Evolutionary conservation across 2,113 vertebrate species (phyloP).

Genomic region (Microtus ochrogaster): DNA sequence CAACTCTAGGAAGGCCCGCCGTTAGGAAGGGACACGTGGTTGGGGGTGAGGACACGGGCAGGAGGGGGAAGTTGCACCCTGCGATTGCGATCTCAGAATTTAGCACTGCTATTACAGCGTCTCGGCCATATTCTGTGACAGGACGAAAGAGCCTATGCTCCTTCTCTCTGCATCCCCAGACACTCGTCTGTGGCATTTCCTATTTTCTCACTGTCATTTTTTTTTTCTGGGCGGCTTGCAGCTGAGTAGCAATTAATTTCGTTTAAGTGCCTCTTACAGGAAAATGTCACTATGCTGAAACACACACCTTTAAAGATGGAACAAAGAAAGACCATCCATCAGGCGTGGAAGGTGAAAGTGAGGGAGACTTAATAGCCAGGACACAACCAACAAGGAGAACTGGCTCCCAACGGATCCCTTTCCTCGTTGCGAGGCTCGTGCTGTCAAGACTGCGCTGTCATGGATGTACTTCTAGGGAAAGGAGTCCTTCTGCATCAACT

Average conservation of each 20-base stretch:
- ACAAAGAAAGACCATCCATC: not conserved
- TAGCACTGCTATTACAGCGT: not conserved
- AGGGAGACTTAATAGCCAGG: not conserved
- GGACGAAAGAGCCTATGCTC: not conserved
- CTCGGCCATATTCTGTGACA: not conserved
- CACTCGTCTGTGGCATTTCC: not conserved
- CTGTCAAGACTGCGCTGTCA: not conserved
- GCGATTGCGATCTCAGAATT: not conserved
- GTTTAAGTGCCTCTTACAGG: not conserved
- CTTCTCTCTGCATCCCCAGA: no score
- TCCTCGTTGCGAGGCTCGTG: not conserved
- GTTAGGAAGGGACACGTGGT: not conserved
- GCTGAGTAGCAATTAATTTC: not conserved
- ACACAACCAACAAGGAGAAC: no score
- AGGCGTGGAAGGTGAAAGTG: not conserved
- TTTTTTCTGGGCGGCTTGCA: not conserved
- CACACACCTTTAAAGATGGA: not conserved
- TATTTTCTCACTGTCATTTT: not conserved
- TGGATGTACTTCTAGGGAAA: not conserved
- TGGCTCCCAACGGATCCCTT: not conserved
- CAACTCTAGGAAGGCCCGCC: not conserved
- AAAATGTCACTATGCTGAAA: not conserved
- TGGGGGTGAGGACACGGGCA: not conserved
- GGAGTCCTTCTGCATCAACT: not conserved
- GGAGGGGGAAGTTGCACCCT: no score